Percentiles rank a stretch among this genome's conserved stretches.
These are phyloP conservation scores for Bombus huntii DNA, from an alignment of 1,140 invertebrate species.

Conservation along the genomic window DNA sequence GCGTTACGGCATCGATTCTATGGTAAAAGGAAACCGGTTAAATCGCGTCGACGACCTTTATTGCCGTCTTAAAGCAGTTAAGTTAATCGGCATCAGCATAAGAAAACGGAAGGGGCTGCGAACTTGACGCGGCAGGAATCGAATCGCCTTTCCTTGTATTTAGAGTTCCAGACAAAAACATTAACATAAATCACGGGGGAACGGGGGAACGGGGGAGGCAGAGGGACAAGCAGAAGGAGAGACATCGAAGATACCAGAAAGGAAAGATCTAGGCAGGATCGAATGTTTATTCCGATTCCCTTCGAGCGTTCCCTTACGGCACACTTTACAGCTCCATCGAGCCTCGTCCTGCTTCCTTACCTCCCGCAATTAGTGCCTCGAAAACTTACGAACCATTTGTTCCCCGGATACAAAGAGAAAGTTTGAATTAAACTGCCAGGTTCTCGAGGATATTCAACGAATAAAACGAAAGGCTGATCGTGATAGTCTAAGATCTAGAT, in stretches of 20 bases:
- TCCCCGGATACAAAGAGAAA: constrained; percentile 48
- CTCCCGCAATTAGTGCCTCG: constrained; percentile 73
- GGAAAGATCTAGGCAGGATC: constrained; percentile 59
- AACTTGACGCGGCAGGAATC: constrained; percentile 65
- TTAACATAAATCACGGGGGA: constrained; percentile 82
- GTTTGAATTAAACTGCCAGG: neutral
- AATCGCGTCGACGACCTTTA: constrained; percentile 80
- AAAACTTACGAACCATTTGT: constrained; percentile 61
- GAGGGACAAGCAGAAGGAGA: constrained; percentile 5
- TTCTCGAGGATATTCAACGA: neutral
- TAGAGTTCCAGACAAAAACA: constrained; percentile 81
- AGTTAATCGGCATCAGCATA: constrained; percentile 78
- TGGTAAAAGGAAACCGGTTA: constrained; percentile 79
- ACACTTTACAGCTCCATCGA: constrained; percentile 62
- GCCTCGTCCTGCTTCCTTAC: constrained; percentile 51
- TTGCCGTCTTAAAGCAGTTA: constrained; percentile 81
- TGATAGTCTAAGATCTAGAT: neutral
- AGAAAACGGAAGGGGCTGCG: constrained; percentile 61
- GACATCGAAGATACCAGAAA: neutral
- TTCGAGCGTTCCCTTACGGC: constrained; percentile 59
- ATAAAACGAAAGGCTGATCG: neutral
- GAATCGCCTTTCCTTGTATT: constrained; percentile 82
- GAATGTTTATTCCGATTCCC: constrained; percentile 80
- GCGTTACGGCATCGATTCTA: constrained; percentile 59
- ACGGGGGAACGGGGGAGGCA: constrained; percentile 61